Conservation (phyloP, 2,888 invertebrate genomes). For the Cataglyphis altisquamis region DNA sequence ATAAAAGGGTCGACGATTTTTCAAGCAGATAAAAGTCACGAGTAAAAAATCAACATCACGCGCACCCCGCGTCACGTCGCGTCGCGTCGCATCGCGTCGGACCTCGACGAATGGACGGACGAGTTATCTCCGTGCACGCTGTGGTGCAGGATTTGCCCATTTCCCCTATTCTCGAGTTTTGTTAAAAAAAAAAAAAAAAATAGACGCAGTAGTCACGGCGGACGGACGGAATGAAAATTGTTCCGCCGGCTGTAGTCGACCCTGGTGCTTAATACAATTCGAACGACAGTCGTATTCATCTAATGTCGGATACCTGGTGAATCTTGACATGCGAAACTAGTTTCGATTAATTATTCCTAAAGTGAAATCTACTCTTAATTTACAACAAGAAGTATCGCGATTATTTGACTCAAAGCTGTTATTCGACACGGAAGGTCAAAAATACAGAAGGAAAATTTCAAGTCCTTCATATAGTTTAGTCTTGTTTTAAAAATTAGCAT, state of each 20-base stretch:
- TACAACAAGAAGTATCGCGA: constrained; percentile 25
- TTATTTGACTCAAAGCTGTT: constrained; percentile 10
- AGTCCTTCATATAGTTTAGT: constrained; percentile 20
- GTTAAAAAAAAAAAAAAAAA: constrained; percentile 51
- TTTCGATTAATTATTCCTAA: constrained; percentile 33
- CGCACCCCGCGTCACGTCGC: constrained; percentile 9
- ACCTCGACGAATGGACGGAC: constrained; percentile 63
- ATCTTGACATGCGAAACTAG: constrained; percentile 36
- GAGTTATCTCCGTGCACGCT: constrained; percentile 64
- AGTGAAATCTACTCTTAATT: constrained; percentile 8
- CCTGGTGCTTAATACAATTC: constrained; percentile 45
- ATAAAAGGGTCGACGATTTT: constrained; percentile 72
- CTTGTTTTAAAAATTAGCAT: constrained; percentile 1
- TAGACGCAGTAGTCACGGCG: constrained; percentile 5
- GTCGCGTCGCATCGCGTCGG: constrained; percentile 30
- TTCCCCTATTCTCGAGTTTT: constrained; percentile 61
- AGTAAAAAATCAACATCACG: constrained; percentile 73
- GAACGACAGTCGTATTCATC: constrained; percentile 45
- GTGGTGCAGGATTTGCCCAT: constrained; percentile 67
- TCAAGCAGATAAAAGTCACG: constrained; percentile 72
- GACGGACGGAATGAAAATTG: constrained; percentile 63
- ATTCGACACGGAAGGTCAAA: constrained; percentile 22
- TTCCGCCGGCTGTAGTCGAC: constrained; percentile 43
- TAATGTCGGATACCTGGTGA: constrained; percentile 35
- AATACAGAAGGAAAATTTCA: constrained; percentile 19